Percentiles rank a stretch among this genome's conserved stretches.
Conservation (phyloP, 2,888 invertebrate species). For the Parthenolecanium corni region DNA sequence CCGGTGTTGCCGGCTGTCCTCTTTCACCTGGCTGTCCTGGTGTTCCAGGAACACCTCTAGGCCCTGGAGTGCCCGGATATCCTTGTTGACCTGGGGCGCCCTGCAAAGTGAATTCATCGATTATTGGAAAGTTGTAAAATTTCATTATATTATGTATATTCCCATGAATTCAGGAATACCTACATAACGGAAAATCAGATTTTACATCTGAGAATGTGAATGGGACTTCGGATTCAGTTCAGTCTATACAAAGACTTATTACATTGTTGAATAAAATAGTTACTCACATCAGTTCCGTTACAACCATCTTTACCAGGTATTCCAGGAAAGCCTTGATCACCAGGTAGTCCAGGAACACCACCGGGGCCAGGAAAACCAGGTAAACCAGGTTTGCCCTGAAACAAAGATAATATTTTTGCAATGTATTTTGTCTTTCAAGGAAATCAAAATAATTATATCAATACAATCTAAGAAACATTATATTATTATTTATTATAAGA, state of each 20-base stretch:
- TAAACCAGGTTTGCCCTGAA: conserved; percentile 65
- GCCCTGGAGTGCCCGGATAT: conserved; percentile 56
- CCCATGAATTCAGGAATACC: no score
- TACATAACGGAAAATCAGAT: neutral
- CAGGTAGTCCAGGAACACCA: conserved; percentile 59
- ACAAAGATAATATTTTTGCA: no score
- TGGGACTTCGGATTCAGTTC: no score
- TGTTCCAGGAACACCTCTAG: conserved; percentile 59
- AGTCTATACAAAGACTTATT: no score
- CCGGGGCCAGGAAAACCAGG: conserved; percentile 74
- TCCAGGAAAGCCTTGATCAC: conserved; percentile 58
- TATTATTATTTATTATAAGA: no score
- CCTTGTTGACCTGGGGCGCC: conserved; percentile 65
- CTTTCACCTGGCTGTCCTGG: conserved; percentile 44
- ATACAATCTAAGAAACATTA: no score
- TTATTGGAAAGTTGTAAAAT: no score
- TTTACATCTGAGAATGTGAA: neutral
- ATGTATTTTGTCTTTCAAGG: no score
- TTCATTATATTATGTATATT: no score
- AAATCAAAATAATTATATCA: no score
- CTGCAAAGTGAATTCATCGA: conserved; percentile 38
- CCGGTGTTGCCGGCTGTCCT: conserved; percentile 66
- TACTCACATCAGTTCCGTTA: conserved; percentile 76
- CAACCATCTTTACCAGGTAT: conserved; percentile 84
- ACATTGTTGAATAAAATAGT: neutral